phyloP scores from a whole-genome alignment of 2,113 vertebrate genomes.

The Regulus satrapa region DNA sequence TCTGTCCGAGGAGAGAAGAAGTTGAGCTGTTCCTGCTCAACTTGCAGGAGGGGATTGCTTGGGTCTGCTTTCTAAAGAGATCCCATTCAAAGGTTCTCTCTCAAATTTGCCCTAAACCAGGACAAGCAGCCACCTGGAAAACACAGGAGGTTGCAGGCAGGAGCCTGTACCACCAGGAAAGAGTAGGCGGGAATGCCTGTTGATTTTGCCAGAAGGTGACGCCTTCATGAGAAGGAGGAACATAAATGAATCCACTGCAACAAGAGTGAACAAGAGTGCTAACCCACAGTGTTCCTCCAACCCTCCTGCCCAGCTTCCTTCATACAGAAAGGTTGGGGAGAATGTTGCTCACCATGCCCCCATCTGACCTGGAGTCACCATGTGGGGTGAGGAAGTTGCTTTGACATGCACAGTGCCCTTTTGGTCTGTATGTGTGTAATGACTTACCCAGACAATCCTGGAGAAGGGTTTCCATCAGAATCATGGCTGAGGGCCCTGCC shows the following conservation, averaged over 20 bases:
- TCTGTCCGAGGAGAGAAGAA: no score
- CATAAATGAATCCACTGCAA: neutral
- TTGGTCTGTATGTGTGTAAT: neutral
- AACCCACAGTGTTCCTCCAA: neutral
- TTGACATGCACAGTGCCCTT: neutral
- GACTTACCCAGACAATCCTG: neutral
- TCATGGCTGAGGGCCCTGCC: neutral
- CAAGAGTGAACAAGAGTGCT: neutral
- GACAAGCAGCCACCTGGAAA: neutral
- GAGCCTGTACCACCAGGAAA: neutral
- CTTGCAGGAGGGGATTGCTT: no score
- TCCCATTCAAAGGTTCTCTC: no score
- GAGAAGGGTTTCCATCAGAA: neutral
- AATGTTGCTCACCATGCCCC: neutral
- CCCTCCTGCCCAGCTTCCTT: neutral
- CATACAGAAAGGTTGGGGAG: neutral
- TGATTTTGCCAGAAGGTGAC: neutral
- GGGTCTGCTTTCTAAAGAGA: no score
- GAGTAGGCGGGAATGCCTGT: neutral
- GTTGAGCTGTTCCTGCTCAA: no score
- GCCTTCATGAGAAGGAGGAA: neutral
- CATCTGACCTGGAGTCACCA: neutral
- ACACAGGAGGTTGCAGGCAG: neutral
- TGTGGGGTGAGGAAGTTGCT: accelerated
- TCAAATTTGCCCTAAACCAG: no score